Base-by-base conservation (phyloP, 2,888 invertebrate genomes). In the Metallyticus violacea region DNA sequence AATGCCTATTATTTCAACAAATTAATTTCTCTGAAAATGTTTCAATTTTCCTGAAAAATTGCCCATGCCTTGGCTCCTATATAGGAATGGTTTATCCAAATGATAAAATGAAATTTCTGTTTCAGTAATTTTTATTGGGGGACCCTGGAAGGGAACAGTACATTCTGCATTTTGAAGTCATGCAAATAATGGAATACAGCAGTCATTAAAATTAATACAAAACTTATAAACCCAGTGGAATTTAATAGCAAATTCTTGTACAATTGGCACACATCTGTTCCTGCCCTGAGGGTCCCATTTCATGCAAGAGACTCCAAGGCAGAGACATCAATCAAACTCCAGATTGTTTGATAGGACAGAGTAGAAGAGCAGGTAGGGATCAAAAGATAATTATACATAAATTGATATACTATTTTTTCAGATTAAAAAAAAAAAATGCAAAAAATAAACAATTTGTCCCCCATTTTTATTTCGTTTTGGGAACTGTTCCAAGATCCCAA, bases 111-210 rank as follows among this genome's bases (percentile, higher is more conserved):
- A 83, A 82, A 85, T 76, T 77, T 79, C 83, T 30, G 79, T 86
- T 88, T 88, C 86, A 87, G 81, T 85, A 86, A 88, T 86, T 88
- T 88, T 89, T 88, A 88, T 88, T 88, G 87, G 88, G 88, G 40
- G 88, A 88, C 87, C 88, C 88, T 88, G 87, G 87, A 88, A 85
- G 88, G 86, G 87, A 88, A 88, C 88, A 89, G 87, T 89, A 89
- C 89, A 89, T 62, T 81, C 77, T 77, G n/a, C 87, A 87, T 87
- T 84, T 62, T 87, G 86, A 86, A 87, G 88, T 86, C 85, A 87
- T 87, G 87, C 87, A 89, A 89, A 88, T 88, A 82, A 87, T 85
- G 88, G 81, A 88, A 88, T 88, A 89, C 89, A 88, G 88, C 88
- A 89, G 87, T 88, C 87, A 88, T 87, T 87, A 88, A 88, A 89